A percentile compares a stretch with the other conserved stretches of the same genome.
Evolutionary conservation across 2,113 vertebrate genomes (phyloP).

Genomic region (Nothocercus julius): DNA sequence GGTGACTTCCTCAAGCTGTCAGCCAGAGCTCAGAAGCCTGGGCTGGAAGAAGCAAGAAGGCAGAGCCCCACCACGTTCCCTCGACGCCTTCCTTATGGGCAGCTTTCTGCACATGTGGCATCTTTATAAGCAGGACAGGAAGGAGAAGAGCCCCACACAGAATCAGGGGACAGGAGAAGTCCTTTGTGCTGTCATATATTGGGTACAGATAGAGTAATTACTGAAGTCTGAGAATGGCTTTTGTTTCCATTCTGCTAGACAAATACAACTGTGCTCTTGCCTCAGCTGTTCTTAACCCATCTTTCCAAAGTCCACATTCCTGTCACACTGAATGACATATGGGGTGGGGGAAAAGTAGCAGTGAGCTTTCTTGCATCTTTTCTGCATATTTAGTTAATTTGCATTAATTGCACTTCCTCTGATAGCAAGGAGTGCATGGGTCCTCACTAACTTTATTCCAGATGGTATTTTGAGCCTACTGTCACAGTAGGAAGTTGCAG

Average conservation of each 20-base stretch:
- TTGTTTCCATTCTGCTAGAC: neutral
- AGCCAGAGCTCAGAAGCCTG: neutral
- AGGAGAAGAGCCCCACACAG: neutral
- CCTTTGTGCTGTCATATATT: neutral
- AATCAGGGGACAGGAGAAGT: neutral
- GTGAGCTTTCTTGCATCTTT: neutral
- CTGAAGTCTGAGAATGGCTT: neutral
- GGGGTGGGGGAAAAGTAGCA: neutral
- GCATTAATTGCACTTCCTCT: conserved; percentile 17
- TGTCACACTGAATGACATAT: neutral
- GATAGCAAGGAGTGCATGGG: neutral
- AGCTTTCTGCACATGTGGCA: neutral
- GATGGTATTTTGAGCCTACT: conserved; percentile 50
- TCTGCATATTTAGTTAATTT: neutral
- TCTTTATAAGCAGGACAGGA: neutral
- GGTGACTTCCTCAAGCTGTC: neutral
- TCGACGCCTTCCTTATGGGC: neutral
- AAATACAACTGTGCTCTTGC: neutral
- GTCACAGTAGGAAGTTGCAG: conserved; percentile 41
- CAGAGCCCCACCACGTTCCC: neutral
- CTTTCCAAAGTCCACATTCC: neutral
- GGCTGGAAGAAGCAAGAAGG: neutral
- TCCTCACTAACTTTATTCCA: conserved; percentile 10
- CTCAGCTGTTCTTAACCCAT: neutral
- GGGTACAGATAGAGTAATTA: neutral